Evolutionary conservation across 1,140 invertebrate species (phyloP), one percentile per base, ranked within the genome.

Genomic region (Ruditapes philippinarum): DNA sequence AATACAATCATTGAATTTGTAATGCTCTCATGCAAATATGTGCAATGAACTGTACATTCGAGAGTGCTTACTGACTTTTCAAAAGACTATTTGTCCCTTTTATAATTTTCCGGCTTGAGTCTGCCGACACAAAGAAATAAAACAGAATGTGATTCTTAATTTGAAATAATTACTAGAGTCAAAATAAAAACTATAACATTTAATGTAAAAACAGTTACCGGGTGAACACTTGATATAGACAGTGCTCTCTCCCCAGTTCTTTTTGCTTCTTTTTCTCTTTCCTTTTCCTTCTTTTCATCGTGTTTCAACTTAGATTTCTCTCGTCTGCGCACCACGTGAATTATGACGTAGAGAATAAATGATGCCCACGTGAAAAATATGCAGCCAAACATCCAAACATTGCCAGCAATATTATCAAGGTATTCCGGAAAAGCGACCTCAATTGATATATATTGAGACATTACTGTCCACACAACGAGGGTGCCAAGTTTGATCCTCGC

Each of bases 401-500:
- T 78, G 45, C 74, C 74, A 31, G 74, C 74, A 28, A 19, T 28
- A n/a, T 78, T 51, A 33, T 78, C 74, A 5, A 78, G 25, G 42
- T 78, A 78, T 14, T 38, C 1, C 22, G 74, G 74, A n/a, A 78
- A 78, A 7, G 74, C 74, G 25, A 51, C 40, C 22, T 78, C 74
- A 14, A 78, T 25, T 4, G 74, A 45, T 4, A 78, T 78, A 33
- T 78, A 78, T 17, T 78, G 22, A 28, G 74, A 49, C 42, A 78
- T 54, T 25, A 78, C 74, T 12, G 49, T 54, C 74, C 74, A 78
- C 22, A 45, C 49, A 54, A 78, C 74, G 51, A 78, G 74, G 3
- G 74, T 78, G 0, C 74, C 74, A 49, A 78, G 74, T n/a, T 78
- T 78, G 74, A 78, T 78, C n/a, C 74, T 45, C 19, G 74, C 74